Evolutionary conservation across 2,113 vertebrate genomes (phyloP), one percentile per base, ranked within the genome.

Genomic region (Nothocercus julius): DNA sequence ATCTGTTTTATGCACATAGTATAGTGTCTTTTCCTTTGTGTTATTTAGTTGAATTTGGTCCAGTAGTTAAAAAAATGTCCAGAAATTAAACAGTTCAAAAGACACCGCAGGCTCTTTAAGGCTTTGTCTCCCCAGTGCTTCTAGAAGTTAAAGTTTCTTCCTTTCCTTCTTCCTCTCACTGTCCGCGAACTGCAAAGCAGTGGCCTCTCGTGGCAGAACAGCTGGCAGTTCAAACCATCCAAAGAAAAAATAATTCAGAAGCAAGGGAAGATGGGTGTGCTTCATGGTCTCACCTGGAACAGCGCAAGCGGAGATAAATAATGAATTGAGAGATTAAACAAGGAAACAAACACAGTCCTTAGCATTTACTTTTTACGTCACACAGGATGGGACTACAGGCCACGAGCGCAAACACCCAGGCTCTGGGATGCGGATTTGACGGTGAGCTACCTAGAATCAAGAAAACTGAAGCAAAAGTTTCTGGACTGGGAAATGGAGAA

Each of bases 81-180:
- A 94, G 97, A 97, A 97, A 97, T 94, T 21, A 97, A 97, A 97
- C 79, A 95, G 95, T 98, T 96, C 92, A 90, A 97, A 98, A 97
- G 98, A 98, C 98, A 98, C 97, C 94, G 95, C 97, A 98, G 97
- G 97, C 97, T 98, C 81, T 96, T 98, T 99, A 98, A 99, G 98
- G 98, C 98, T 98, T 95, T 97, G 92, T 97, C 97, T 98, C 95
- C 97, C 98, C 96, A 82, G 96, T 98, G 97, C 97, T 97, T 98
- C 96, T 72, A 73, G 89, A 96, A 97, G 91, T 87, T 85, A 79
- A 82, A 92, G 86, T 54, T 86, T 89, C 89, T 96, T 91, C 91
- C 69, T 80, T 62, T 87, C 93, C 49, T 85, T 84, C 89, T 96
- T 90, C 91, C 72, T 78, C 59, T 91, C 94, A 28, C 77, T 92